A percentile compares a stretch with the other conserved stretches of the same genome.
phyloP scores from a whole-genome alignment of 2,888 invertebrate genomes.

The Metalampra italica region DNA sequence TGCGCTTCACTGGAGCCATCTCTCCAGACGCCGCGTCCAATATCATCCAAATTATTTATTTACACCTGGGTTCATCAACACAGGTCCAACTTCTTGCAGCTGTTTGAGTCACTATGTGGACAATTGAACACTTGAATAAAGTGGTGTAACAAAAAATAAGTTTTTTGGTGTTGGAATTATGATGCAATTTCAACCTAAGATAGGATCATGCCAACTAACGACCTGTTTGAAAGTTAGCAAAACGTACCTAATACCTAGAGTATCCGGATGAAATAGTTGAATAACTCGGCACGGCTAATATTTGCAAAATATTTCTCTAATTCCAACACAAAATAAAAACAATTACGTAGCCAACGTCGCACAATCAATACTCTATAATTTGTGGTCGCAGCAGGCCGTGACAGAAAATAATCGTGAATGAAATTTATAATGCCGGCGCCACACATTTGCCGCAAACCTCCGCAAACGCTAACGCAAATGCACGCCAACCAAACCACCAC shows the following conservation, averaged over 20 bases:
- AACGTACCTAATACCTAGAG: neutral
- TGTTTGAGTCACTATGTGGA: neutral
- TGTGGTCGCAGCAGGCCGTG: too few species aligned
- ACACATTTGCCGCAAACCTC: too few species aligned
- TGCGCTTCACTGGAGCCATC: constrained; percentile 66
- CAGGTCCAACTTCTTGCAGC: neutral
- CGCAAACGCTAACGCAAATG: too few species aligned
- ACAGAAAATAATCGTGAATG: too few species aligned
- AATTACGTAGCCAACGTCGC: too few species aligned
- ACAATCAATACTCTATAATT: too few species aligned
- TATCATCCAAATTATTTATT: constrained; percentile 54
- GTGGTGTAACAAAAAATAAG: neutral
- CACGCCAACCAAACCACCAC: too few species aligned
- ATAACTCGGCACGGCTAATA: too few species aligned
- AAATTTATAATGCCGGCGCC: too few species aligned
- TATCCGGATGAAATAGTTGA: neutral
- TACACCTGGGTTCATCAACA: constrained; percentile 9
- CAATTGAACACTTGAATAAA: neutral
- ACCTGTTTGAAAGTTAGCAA: neutral
- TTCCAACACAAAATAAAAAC: too few species aligned
- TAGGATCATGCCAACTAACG: neutral
- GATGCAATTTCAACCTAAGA: neutral
- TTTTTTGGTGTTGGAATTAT: neutral
- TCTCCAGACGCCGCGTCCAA: constrained; percentile 46
- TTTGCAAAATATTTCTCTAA: too few species aligned